phyloP scores from a whole-genome alignment of 2,888 invertebrate genomes.

The Spodoptera littoralis region DNA sequence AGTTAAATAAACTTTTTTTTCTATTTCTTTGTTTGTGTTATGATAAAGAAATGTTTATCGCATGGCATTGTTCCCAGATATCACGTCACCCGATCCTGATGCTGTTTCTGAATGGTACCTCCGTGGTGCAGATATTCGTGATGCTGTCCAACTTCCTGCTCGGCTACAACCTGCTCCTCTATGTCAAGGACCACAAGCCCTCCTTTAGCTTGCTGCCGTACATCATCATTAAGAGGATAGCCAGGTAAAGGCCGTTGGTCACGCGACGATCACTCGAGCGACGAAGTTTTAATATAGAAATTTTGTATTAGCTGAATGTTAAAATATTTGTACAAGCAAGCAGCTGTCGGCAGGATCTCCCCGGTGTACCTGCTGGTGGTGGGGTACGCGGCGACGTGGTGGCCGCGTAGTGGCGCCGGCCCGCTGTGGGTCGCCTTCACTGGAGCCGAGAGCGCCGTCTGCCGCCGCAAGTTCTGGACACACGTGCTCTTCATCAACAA shows the following conservation, averaged over 20 bases:
- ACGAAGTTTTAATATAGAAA: too few species aligned
- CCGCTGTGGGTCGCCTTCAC: slow-evolving; percentile 73
- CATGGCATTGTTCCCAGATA: slow-evolving; percentile 51
- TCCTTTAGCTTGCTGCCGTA: slow-evolving; percentile 62
- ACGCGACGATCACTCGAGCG: too few species aligned
- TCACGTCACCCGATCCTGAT: slow-evolving; percentile 65
- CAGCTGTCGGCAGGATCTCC: slow-evolving; percentile 62
- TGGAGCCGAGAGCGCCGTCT: slow-evolving; percentile 65
- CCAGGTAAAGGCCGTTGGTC: slow-evolving; percentile 46
- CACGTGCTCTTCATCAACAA: slow-evolving; percentile 76
- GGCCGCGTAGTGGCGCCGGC: slow-evolving; percentile 64
- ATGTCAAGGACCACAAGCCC: slow-evolving; percentile 58
- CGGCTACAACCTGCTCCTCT: slow-evolving; percentile 71
- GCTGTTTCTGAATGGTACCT: slow-evolving; percentile 75
- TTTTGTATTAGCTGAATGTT: too few species aligned
- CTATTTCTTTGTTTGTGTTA: too few species aligned
- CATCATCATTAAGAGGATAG: slow-evolving; percentile 64
- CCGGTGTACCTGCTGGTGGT: slow-evolving; percentile 71
- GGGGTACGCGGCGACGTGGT: slow-evolving; percentile 75
- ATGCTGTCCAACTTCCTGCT: slow-evolving; percentile 76
- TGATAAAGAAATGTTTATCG: too few species aligned
- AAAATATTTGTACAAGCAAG: background rate
- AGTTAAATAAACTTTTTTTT: too few species aligned
- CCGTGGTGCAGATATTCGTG: slow-evolving; percentile 73
- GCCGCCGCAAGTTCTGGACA: slow-evolving; percentile 73